Evolutionary conservation across 2,113 vertebrate genomes (phyloP).

Genomic region (Balaenoptera acutorostrata): DNA sequence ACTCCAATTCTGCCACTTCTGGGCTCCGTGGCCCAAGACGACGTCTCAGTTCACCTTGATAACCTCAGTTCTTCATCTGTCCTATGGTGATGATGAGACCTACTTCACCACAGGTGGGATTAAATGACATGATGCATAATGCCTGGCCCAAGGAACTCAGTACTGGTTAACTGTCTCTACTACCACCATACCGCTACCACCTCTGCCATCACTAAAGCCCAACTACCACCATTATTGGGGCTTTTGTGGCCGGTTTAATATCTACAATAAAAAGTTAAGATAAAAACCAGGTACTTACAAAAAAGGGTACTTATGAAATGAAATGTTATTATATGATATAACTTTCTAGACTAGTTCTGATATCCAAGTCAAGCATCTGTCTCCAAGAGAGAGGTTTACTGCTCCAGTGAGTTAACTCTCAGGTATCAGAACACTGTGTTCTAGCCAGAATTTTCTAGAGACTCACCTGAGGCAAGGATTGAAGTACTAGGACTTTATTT

Average conservation of each 20-base stretch:
- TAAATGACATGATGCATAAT: background rate
- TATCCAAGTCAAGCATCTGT: background rate
- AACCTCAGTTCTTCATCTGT: background rate
- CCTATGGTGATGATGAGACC: background rate
- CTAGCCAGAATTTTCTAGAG: conserved; percentile 9
- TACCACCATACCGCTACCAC: fast-evolving
- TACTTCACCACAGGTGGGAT: background rate
- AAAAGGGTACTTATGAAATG: background rate
- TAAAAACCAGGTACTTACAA: background rate
- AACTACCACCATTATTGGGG: background rate
- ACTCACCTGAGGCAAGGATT: background rate
- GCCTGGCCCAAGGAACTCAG: background rate
- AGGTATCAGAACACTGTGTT: background rate
- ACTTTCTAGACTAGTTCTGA: background rate
- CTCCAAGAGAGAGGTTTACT: background rate
- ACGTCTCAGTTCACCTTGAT: background rate
- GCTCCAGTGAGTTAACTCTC: background rate
- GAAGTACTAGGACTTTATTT: background rate
- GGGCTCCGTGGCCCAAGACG: background rate
- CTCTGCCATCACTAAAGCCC: too few species aligned
- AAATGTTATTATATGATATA: background rate
- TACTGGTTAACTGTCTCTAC: background rate
- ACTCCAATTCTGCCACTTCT: background rate
- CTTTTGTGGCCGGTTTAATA: background rate
- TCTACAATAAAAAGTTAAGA: background rate